These are phyloP conservation scores for Periparus ater DNA, from an alignment of 2,797 vertebrate species.

Conservation along the genomic window DNA sequence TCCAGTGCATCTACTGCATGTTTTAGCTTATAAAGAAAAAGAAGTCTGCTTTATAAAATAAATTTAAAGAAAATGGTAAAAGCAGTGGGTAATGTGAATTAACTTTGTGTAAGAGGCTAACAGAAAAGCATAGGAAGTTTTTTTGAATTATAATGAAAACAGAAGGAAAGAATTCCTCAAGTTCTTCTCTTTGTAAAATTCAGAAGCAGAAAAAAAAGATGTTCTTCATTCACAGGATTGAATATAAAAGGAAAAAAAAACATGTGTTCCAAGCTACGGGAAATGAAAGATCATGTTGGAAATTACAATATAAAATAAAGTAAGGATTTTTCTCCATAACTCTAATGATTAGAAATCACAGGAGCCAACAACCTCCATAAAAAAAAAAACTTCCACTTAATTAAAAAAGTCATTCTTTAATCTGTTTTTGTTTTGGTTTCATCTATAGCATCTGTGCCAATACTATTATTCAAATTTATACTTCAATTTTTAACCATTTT, in stretches of 20 bases:
- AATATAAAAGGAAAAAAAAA: not conserved
- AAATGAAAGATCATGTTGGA: not conserved
- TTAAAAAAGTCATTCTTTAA: not conserved
- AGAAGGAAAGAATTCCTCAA: not conserved
- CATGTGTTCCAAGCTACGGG: rapidly evolving
- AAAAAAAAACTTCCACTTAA: not conserved
- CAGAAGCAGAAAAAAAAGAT: not conserved
- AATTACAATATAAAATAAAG: not conserved
- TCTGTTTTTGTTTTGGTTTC: not conserved
- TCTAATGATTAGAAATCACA: not conserved
- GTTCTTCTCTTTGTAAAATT: not conserved
- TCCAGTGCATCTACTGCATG: not conserved
- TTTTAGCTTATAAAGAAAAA: not conserved
- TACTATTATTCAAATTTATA: not conserved
- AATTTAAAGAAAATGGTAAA: not conserved
- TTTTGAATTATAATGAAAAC: not conserved
- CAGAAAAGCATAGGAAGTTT: not conserved
- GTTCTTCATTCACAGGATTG: not conserved
- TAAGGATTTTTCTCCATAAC: not conserved
- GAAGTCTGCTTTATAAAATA: not conserved
- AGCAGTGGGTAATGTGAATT: not conserved
- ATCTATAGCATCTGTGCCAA: not conserved
- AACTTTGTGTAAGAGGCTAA: not conserved
- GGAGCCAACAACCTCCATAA: not conserved
- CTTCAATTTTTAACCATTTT: not conserved